Evolutionary conservation across 2,888 invertebrate species (phyloP).

Genomic region (Scaptomyza cyrtandrae): DNA sequence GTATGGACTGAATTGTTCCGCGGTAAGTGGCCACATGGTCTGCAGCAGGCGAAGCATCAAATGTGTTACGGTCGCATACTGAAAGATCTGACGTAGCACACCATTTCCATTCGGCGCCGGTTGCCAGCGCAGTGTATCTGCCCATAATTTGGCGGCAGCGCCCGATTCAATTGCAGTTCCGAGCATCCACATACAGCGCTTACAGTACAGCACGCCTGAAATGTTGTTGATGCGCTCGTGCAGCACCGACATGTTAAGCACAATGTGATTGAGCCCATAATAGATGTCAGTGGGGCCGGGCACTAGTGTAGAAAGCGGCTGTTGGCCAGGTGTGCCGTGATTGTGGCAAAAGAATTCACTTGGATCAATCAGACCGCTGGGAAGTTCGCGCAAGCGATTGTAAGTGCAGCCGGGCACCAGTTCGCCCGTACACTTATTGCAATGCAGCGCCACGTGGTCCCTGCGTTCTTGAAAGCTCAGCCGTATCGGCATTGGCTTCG

Average conservation of each 20-base stretch:
- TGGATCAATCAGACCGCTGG: constrained; percentile 80
- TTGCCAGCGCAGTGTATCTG: constrained; percentile 67
- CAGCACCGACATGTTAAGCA: constrained; percentile 55
- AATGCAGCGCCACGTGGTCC: constrained; percentile 52
- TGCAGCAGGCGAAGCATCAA: constrained; percentile 65
- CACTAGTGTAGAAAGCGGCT: constrained; percentile 49
- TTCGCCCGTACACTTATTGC: constrained; percentile 64
- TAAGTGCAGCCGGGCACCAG: constrained; percentile 52
- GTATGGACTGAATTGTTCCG: constrained; percentile 24
- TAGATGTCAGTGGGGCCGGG: constrained; percentile 72
- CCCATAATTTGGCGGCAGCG: constrained; percentile 79
- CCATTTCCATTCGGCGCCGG: neutral
- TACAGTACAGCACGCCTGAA: constrained; percentile 71
- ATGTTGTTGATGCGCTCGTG: constrained; percentile 39
- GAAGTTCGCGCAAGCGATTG: constrained; percentile 77
- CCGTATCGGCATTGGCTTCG: constrained; percentile 27
- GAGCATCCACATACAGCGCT: constrained; percentile 72
- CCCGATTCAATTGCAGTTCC: constrained; percentile 67
- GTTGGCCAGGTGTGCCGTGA: constrained; percentile 39
- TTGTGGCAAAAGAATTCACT: constrained; percentile 82
- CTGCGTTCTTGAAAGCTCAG: constrained; percentile 51
- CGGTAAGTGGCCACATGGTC: constrained; percentile 55
- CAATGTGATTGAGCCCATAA: constrained; percentile 80
- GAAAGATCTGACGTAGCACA: constrained; percentile 48
- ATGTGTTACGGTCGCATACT: constrained; percentile 44